These are phyloP conservation scores for Malacoraja senta DNA, from an alignment of 2,797 vertebrate species.

Conservation along the genomic window DNA sequence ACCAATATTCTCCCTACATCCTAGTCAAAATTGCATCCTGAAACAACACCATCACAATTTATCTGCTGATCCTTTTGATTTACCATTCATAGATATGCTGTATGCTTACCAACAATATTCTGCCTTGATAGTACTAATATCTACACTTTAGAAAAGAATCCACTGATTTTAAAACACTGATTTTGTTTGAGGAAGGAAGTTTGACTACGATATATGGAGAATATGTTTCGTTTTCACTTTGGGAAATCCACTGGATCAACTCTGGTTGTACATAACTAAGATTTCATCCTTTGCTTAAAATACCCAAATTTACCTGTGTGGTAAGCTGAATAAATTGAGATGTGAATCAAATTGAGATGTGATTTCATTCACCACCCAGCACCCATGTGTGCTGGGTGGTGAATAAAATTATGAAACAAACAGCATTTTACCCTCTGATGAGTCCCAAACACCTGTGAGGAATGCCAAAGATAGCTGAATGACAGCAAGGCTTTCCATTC, in stretches of 20 bases:
- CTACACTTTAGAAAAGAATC: neutral
- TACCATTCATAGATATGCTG: neutral
- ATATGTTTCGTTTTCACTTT: neutral
- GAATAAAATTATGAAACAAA: neutral
- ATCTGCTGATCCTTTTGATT: neutral
- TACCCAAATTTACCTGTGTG: neutral
- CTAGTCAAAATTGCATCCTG: neutral
- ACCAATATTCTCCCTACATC: neutral
- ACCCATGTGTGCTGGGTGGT: neutral
- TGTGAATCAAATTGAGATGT: neutral
- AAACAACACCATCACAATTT: neutral
- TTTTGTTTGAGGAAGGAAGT: too few relatives aligned
- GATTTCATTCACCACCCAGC: too few relatives aligned
- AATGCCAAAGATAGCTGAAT: neutral
- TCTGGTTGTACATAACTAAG: neutral
- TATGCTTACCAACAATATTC: neutral
- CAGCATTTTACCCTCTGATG: neutral
- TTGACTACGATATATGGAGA: too few relatives aligned
- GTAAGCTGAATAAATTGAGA: neutral
- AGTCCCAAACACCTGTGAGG: neutral
- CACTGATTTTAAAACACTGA: neutral
- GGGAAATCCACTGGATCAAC: neutral
- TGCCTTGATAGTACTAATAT: neutral
- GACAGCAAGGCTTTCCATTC: neutral
- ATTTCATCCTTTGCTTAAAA: neutral